Conservation (phyloP, 1,140 invertebrate species). For the Ctenoplectra terminalis region DNA sequence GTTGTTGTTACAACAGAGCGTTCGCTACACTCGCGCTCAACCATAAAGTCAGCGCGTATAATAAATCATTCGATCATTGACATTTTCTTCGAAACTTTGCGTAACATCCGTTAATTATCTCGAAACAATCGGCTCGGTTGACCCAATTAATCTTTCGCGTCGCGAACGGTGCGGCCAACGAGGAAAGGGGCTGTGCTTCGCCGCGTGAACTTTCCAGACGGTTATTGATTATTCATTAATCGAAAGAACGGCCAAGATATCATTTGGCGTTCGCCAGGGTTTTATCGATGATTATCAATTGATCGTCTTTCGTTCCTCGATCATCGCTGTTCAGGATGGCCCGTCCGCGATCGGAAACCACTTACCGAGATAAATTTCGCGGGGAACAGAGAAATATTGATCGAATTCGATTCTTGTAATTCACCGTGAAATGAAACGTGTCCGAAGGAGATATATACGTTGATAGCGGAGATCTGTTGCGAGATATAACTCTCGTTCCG, state of each 20-base stretch:
- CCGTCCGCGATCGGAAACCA: constrained; percentile 1
- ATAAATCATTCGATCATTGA: constrained; percentile 34
- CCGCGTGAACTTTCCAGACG: constrained; percentile 42
- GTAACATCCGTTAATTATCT: constrained; percentile 62
- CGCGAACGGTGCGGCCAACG: background rate
- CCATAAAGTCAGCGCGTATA: background rate
- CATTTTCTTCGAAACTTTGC: constrained; percentile 55
- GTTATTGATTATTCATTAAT: constrained; percentile 44
- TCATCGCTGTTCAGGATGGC: background rate
- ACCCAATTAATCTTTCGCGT: constrained; percentile 58
- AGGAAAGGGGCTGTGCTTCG: constrained; percentile 52
- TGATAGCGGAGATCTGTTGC: background rate
- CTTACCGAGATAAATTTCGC: constrained; percentile 6
- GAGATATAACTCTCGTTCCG: background rate
- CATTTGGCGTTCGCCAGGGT: background rate
- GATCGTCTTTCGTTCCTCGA: background rate
- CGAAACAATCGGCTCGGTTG: constrained; percentile 23
- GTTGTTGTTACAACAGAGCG: too few species aligned
- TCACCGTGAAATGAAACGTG: background rate
- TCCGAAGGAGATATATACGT: background rate
- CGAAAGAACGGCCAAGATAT: background rate
- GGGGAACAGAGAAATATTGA: background rate
- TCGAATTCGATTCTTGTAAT: constrained; percentile 18
- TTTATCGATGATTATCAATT: background rate
- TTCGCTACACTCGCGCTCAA: background rate